Base-by-base conservation (phyloP, 1,140 invertebrate genomes). In the Trichonephila clavata region DNA sequence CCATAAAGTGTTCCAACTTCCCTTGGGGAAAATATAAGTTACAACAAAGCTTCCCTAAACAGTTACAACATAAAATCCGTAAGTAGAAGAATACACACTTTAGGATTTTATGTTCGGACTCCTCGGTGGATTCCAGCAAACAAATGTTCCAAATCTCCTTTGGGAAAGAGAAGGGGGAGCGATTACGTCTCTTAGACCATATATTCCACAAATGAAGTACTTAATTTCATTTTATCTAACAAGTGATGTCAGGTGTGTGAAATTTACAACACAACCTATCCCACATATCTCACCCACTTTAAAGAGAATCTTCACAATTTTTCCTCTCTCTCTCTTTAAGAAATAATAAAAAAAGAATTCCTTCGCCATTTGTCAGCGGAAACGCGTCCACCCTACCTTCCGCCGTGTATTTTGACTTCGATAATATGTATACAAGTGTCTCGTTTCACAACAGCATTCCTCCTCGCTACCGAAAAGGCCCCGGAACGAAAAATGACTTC, bases 351-450 rank as follows among this genome's bases (percentile, higher is more conserved):
- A 77, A 77, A 39, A 65, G 20, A 18, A 63, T 43, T 57, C 86
- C 21, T 87, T 65, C 3, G 5, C n/a, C 43, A 21, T 83, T 83
- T 8, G 81, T 77, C 71, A 77, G 71, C 71, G 27, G 71, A 77
- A 77, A 39, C 71, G 24, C 24, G 21, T 43, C n/a, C 43, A 83
- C 50, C 20, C 50, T 50, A 21, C 16, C 50, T 50, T 24, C 16
- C 50, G 43, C 20, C 20, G 27, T 50, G 43, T 83, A 83, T 83
- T 83, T 83, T 83, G 81, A 83, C 81, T 83, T n/a, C 27, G 81
- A 83, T 83, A 83, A 50, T 57, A 59, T 83, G 81, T 83, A 83
- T 83, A 59, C 81, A 59, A 59, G 81, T 59, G 43, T 83, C 81
- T 83, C 50, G 81, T 83, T 83, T 57, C 81, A 50, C 81, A 50